Conservation (phyloP, 2,113 vertebrate species). For the Bothrops jararaca region DNA sequence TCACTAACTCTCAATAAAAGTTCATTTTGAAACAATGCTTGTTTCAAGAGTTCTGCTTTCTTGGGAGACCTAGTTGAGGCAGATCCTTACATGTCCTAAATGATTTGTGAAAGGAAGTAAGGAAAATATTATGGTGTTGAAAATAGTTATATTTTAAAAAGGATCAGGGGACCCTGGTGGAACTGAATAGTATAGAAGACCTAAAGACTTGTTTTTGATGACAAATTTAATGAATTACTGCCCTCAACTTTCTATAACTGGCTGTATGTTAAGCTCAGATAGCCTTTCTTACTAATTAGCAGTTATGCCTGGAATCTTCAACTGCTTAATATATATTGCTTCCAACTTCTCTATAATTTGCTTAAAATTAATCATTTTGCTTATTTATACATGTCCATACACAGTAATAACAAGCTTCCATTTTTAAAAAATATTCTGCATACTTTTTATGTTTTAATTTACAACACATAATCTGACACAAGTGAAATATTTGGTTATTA, state of each 20-base stretch:
- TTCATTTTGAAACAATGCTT: no score
- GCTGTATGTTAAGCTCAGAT: not conserved
- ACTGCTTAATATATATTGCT: not conserved
- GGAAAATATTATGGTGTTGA: not conserved
- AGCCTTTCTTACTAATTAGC: not conserved
- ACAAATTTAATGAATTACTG: not conserved
- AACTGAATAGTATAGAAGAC: not conserved
- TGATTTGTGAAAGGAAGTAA: not conserved
- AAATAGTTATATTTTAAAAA: not conserved
- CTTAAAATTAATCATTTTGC: conserved; percentile 3
- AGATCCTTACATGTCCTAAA: not conserved
- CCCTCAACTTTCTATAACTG: not conserved
- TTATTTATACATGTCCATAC: not conserved
- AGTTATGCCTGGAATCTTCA: not conserved
- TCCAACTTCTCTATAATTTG: not conserved
- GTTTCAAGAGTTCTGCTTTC: no score
- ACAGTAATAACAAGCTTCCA: not conserved
- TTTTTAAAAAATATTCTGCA: not conserved
- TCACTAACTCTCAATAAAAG: no score
- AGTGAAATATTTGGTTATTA: not conserved
- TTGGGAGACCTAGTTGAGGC: no score
- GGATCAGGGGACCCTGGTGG: not conserved
- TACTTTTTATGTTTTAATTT: not conserved
- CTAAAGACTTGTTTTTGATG: not conserved
- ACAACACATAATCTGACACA: not conserved